Evolutionary conservation across 1,140 invertebrate genomes (phyloP).

Genomic region (Akabosia matsudoensis): DNA sequence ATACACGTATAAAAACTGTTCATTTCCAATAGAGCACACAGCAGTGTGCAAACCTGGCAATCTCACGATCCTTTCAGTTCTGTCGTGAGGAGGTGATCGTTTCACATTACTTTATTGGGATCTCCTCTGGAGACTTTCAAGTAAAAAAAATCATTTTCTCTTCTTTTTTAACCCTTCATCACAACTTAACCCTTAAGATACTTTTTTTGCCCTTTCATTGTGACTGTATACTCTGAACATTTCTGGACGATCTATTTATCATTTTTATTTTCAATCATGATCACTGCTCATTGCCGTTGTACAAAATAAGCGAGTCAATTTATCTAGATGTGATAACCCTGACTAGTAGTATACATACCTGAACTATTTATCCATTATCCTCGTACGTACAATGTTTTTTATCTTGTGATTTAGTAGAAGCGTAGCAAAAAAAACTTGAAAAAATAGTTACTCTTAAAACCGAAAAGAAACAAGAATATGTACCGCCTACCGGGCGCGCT

Average conservation of each 20-base stretch:
- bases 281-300: no score
- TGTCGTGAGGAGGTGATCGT: background rate
- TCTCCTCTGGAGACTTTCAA: background rate
- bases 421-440: background rate
- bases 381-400: no score
- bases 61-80: slow-evolving; percentile 3
- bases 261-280: no score
- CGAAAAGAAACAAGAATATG: background rate
- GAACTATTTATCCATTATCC: no score
- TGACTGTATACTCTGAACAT: no score
- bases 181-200: slow-evolving; percentile 6
- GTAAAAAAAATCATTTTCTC: background rate
- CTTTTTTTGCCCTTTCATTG: slow-evolving; percentile 5
- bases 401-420: no score
- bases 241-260: no score
- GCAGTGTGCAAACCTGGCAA: background rate
- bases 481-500: slow-evolving; percentile 3
- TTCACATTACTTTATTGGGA: slow-evolving; percentile 7
- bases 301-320: no score
- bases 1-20: background rate
- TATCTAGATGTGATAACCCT: no score
- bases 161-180: background rate
- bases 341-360: no score
- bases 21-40: slow-evolving; percentile 19
- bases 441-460: background rate